phyloP scores from a whole-genome alignment of 1,140 invertebrate genomes.

The Tetramorium parvispinum region DNA sequence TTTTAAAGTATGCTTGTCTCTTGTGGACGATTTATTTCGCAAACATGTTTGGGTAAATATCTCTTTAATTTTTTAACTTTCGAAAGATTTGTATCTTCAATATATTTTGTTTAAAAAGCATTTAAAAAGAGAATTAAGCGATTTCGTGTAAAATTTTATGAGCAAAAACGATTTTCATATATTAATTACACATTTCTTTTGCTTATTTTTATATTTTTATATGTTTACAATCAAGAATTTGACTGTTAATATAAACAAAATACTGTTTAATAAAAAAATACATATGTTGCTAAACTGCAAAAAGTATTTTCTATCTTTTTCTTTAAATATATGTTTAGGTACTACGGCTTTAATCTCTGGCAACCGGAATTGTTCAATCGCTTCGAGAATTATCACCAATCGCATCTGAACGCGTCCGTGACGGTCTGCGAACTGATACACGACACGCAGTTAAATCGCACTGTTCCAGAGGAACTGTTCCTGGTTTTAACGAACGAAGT shows the following conservation, averaged over 20 bases:
- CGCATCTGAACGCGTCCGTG: conserved; percentile 83
- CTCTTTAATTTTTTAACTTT: background rate
- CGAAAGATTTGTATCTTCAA: background rate
- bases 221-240: background rate
- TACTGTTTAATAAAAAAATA: background rate
- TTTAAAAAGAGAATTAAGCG: background rate
- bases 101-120: background rate
- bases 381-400: conserved; percentile 84
- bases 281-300: background rate
- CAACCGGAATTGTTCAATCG: conserved; percentile 89
- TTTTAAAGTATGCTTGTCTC: conserved; percentile 86
- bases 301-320: background rate
- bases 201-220: conserved; percentile 9
- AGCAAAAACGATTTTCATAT: background rate
- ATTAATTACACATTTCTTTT: background rate
- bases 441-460: background rate
- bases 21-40: conserved; percentile 87
- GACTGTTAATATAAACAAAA: background rate
- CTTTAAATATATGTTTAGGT: conserved; percentile 82
- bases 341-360: conserved; percentile 90
- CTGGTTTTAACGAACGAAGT: background rate
- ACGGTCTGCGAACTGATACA: conserved; percentile 85
- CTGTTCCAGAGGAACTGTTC: background rate
- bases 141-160: background rate
- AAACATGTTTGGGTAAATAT: conserved; percentile 89